Base-by-base conservation (phyloP, 1,140 invertebrate species). In the Lysiphlebus fabarum region DNA sequence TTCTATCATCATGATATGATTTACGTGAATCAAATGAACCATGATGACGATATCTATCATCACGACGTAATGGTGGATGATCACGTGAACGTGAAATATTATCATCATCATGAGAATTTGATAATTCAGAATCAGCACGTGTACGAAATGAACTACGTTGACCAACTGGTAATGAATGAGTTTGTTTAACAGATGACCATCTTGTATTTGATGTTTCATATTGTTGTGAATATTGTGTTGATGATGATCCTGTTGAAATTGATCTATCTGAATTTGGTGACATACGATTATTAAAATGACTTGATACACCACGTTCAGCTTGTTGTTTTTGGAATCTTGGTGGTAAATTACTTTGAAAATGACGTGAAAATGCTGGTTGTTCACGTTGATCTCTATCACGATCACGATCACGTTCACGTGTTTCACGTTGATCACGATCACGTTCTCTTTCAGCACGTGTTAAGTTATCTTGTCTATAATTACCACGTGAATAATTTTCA, bases 281-380 rank as follows among this genome's bases (percentile, higher is more conserved):
- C 51, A 76, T 69, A 7, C 77, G 68, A 12, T 36, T 36, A 49
- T 67, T 79, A 50, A 73, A 73, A 14, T 66, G 62, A 2, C 55
- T 61, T 8, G 37, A 47, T 77, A 65, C 80, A 71, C 66, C 77
- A 78, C 70, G 77, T 67, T 81, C 63, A 54, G 67, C 75, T 65
- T 88, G 86, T 66, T 91, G 89, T 67, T 89, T 91, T 70, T 90
- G 86, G 76, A 95, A 93, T 44, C 92, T 82, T 41, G 92, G 92
- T 38, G 92, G 91, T 63, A 95, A 82, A 78, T 91, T 90, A 48
- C 82, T 85, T 73, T 90, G 87, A 73, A 90, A 92, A 49, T 85
- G 84, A 66, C 87, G 84, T 8, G 86, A 87, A 67, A 87, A 90
- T 9, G 80, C 82, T 2, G 82, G 72, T 34, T 77, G 73, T 9